Conservation (phyloP, 2,113 vertebrate species). For the chimpanzee (Pan troglodytes) region DNA sequence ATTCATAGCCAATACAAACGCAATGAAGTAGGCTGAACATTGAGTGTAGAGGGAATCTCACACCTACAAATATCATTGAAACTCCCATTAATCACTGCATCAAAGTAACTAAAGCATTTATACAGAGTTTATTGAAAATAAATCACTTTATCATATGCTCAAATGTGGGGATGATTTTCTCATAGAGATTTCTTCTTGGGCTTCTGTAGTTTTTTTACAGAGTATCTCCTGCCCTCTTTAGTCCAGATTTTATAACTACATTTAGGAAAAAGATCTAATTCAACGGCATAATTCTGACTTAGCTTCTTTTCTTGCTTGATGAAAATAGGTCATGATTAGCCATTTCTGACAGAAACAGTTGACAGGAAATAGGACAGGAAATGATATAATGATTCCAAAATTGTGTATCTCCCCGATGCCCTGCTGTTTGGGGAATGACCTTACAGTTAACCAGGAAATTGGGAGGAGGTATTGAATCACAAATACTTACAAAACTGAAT, state of each 20-base stretch:
- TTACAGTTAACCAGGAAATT: slow-evolving; percentile 75
- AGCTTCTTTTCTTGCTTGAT: slow-evolving; percentile 80
- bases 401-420: slow-evolving; percentile 83
- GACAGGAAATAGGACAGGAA: slow-evolving; percentile 91
- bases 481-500: slow-evolving; percentile 65
- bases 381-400: slow-evolving; percentile 87
- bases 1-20: slow-evolving; percentile 74
- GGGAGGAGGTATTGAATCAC: slow-evolving; percentile 76
- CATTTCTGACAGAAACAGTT: slow-evolving; percentile 84
- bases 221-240: slow-evolving; percentile 92
- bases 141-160: slow-evolving; percentile 84
- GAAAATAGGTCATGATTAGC: slow-evolving; percentile 87
- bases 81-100: slow-evolving; percentile 85
- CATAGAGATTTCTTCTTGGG: slow-evolving; percentile 68
- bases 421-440: slow-evolving; percentile 85
- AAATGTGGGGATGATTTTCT: slow-evolving; percentile 81
- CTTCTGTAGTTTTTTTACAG: slow-evolving; percentile 75
- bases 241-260: slow-evolving; percentile 90
- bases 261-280: slow-evolving; percentile 74
- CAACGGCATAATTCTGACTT: slow-evolving; percentile 69
- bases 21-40: slow-evolving; percentile 74
- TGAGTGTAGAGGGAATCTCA: slow-evolving; percentile 72
- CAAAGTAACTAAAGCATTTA: slow-evolving; percentile 85
- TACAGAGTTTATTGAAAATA: slow-evolving; percentile 87
- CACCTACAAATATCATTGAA: slow-evolving; percentile 80